Conservation (phyloP, 2,888 invertebrate genomes). For the Chrysopilus asiliformis region DNA sequence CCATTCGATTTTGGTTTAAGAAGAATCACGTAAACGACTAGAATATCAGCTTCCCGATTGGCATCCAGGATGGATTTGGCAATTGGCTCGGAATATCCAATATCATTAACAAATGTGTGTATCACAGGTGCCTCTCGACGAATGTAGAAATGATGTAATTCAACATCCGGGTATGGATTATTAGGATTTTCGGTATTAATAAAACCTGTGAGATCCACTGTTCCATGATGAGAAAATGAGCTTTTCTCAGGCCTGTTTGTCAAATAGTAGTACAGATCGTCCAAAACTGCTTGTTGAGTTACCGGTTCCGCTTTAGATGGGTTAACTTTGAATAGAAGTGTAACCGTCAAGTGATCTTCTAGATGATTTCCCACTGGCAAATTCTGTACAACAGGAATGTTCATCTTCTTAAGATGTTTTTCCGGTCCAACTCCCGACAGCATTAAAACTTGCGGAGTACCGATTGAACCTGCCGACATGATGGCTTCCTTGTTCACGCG, state of each 20-base stretch:
- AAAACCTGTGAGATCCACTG: conserved; percentile 20
- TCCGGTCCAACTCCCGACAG: conserved; percentile 30
- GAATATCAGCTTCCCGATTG: conserved; percentile 27
- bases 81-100: conserved; percentile 10
- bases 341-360: conserved; percentile 61
- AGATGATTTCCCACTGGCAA: conserved; percentile 54
- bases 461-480: conserved; percentile 29
- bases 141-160: conserved; percentile 35
- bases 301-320: background rate
- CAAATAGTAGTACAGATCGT: conserved; percentile 35
- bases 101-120: conserved; percentile 26
- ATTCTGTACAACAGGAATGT: conserved; percentile 20
- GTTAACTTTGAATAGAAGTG: conserved; percentile 44
- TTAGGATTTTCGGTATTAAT: conserved; percentile 21
- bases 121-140: conserved; percentile 26
- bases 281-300: conserved; percentile 15
- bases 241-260: conserved; percentile 31
- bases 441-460: conserved; percentile 28
- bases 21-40: conserved; percentile 22
- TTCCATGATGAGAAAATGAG: conserved; percentile 30
- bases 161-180: conserved; percentile 38
- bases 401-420: conserved; percentile 18
- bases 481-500: conserved; percentile 23
- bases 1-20: conserved; percentile 36
- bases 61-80: conserved; percentile 14